These are phyloP conservation scores for Colletes latitarsis DNA, from an alignment of 1,140 invertebrate genomes.

Conservation along the genomic window DNA sequence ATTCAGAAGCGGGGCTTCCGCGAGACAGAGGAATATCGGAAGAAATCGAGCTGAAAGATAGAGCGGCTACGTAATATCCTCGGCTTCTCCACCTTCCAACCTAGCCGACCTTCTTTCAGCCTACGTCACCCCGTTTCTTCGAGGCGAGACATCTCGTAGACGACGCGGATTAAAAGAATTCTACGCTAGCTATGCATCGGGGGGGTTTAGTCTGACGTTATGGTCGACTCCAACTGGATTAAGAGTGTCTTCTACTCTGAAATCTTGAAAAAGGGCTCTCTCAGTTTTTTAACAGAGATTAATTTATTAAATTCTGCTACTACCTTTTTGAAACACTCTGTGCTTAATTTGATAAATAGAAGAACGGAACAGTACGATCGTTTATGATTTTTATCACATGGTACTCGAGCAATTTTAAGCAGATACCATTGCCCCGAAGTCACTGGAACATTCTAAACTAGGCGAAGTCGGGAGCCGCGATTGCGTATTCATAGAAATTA, in stretches of 20 bases:
- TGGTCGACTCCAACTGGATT: too few species aligned
- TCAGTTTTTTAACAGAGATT: too few species aligned
- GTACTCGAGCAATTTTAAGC: background rate
- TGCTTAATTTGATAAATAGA: too few species aligned
- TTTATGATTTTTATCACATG: too few species aligned
- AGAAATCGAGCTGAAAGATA: conserved; percentile 69
- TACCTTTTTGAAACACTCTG: too few species aligned
- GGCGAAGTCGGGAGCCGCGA: background rate
- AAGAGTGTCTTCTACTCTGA: too few species aligned
- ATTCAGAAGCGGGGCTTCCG: conserved; percentile 55
- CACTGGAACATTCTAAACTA: background rate
- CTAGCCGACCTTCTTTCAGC: conserved; percentile 23
- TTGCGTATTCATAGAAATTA: conserved; percentile 6
- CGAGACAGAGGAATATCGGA: conserved; percentile 68
- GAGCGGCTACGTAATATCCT: conserved; percentile 63
- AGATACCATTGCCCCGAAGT: background rate
- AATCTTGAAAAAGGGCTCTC: too few species aligned
- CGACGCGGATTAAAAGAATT: conserved; percentile 23
- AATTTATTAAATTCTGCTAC: too few species aligned
- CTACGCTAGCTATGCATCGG: too few species aligned
- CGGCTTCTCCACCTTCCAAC: conserved; percentile 2
- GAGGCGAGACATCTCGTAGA: conserved; percentile 39
- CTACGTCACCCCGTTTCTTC: conserved; percentile 19
- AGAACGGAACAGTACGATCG: too few species aligned
- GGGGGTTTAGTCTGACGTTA: too few species aligned